Percentiles rank a stretch among this genome's conserved stretches.
These are phyloP conservation scores for Drosophila maculinotata DNA, from an alignment of 2,888 invertebrate species.

Conservation along the genomic window DNA sequence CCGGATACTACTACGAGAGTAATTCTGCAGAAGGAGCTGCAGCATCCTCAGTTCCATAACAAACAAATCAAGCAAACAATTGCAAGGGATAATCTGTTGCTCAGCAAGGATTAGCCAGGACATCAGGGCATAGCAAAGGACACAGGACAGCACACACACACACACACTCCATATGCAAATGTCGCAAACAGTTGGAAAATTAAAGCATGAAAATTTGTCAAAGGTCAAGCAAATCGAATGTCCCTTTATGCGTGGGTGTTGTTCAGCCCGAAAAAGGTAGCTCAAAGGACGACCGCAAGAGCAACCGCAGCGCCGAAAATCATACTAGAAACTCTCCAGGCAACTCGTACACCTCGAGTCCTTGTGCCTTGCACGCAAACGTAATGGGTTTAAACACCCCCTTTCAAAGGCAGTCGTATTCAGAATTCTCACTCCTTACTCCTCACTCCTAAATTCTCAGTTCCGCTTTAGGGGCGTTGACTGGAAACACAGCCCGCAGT, in stretches of 20 bases:
- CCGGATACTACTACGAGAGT: constrained; percentile 20
- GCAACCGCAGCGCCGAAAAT: constrained; percentile 66
- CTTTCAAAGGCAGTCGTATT: constrained; percentile 34
- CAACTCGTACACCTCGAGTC: constrained; percentile 34
- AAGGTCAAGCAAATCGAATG: constrained; percentile 47
- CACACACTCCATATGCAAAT: constrained; percentile 59
- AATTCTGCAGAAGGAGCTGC: constrained; percentile 43
- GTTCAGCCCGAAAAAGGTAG: constrained; percentile 42
- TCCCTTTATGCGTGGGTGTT: constrained; percentile 41
- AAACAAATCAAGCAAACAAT: constrained; percentile 81
- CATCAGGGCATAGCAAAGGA: constrained; percentile 50
- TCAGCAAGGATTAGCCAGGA: constrained; percentile 72
- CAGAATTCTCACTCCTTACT: not conserved
- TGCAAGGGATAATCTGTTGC: constrained; percentile 80
- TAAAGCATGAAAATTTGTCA: constrained; percentile 77
- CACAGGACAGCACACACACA: constrained; percentile 9
- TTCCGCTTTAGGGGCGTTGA: constrained; percentile 53
- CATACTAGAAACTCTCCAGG: constrained; percentile 11
- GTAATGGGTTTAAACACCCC: constrained; percentile 82
- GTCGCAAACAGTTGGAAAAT: constrained; percentile 49
- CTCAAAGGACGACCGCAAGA: constrained; percentile 60
- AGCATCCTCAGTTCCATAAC: constrained; percentile 59
- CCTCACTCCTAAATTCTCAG: not conserved
- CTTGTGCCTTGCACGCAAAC: constrained; percentile 59
- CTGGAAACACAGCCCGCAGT: constrained; percentile 28